phyloP scores from a whole-genome alignment of 2,797 vertebrate species.

The Gallinago solitaria region DNA sequence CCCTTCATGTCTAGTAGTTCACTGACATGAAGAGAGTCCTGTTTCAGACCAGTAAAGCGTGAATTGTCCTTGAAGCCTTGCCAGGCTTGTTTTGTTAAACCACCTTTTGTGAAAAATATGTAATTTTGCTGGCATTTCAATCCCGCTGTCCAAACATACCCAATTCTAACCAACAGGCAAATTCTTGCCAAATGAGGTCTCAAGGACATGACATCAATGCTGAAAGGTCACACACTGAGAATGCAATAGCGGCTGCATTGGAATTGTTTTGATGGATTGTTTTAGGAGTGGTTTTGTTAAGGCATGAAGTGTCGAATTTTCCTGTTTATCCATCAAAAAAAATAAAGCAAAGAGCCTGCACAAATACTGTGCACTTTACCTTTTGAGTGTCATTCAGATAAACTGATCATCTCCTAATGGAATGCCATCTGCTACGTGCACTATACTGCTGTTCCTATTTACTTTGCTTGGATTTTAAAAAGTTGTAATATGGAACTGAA shows the following conservation, averaged over 20 bases:
- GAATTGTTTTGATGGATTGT: neutral
- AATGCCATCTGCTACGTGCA: neutral
- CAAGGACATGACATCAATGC: neutral
- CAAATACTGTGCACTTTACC: neutral
- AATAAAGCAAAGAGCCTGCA: neutral
- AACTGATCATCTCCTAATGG: neutral
- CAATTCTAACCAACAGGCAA: neutral
- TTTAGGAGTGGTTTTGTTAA: neutral
- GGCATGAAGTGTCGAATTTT: neutral
- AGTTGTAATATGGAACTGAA: neutral
- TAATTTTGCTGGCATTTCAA: neutral
- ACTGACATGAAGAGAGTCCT: neutral
- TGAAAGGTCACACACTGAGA: neutral
- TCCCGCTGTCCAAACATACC: neutral
- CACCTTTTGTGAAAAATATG: neutral
- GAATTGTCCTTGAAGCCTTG: neutral
- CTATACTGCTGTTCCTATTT: neutral
- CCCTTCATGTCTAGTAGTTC: neutral
- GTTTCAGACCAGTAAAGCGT: neutral
- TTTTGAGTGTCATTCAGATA: neutral
- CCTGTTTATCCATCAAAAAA: neutral
- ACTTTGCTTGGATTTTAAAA: neutral
- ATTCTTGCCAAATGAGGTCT: neutral
- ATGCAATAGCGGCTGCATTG: neutral
- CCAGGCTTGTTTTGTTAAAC: neutral